phyloP scores from a whole-genome alignment of 2,888 invertebrate genomes.

The Phortica okadai region DNA sequence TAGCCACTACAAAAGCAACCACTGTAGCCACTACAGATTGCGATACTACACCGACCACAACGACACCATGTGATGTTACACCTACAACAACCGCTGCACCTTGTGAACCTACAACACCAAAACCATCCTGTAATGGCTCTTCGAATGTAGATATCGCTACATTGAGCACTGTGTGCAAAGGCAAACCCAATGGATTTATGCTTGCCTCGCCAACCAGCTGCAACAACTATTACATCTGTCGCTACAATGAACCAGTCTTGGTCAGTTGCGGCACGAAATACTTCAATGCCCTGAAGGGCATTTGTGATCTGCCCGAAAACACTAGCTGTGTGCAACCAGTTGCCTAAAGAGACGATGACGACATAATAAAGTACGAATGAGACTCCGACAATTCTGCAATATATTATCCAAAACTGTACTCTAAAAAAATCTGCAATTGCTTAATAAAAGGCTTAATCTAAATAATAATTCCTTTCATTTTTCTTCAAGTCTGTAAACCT shows the following conservation, averaged over 20 bases:
- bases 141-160: conserved; percentile 51
- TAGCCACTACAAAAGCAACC: not conserved
- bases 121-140: not conserved
- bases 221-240: conserved; percentile 67
- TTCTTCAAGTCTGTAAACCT: too few relatives aligned
- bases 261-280: conserved; percentile 63
- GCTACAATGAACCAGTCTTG: conserved; percentile 55
- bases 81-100: conserved; percentile 29
- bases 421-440: too few relatives aligned
- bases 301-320: conserved; percentile 69
- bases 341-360: conserved; percentile 33
- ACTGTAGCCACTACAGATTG: too few relatives aligned
- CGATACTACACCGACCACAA: too few relatives aligned
- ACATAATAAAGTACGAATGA: too few relatives aligned
- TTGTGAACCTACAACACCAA: conserved; percentile 40
- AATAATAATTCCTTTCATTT: too few relatives aligned
- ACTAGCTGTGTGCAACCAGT: conserved; percentile 58
- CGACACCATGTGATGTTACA: too few relatives aligned
- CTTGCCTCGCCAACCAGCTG: conserved; percentile 65
- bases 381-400: too few relatives aligned
- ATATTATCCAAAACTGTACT: too few relatives aligned
- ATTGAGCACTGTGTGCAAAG: conserved; percentile 59
- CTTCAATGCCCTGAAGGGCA: conserved; percentile 67
- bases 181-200: conserved; percentile 66
- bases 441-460: too few relatives aligned